Evolutionary conservation across 1,140 invertebrate genomes (phyloP), one percentile per base, ranked within the genome.

Genomic region (Drosophila equinoxialis): DNA sequence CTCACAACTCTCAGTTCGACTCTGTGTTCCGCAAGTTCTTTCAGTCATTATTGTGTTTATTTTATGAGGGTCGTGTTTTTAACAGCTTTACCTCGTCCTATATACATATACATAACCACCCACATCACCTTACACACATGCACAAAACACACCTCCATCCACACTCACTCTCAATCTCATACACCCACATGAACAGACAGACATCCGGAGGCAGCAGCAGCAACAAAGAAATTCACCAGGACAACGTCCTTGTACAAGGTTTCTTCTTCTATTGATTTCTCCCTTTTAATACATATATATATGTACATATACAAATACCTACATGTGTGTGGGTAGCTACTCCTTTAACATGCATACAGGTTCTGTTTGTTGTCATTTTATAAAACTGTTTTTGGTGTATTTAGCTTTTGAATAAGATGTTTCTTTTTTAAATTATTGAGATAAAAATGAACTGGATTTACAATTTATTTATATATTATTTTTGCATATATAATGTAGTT

Each of bases 41-140:
- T 39, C 35, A 48, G 35, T 62, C 41, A 55, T 79, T 65, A 58
- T 67, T 48, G 11, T 64, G 45, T 63, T 71, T 62, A 51, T 65
- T 59, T 65, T 66, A 30, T 45, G 11, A 48, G 17, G 45, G 55
- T 58, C 55, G 55, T 37, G 55, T 58, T 35, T 58, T 58, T 58
- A 58, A 58, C 55, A 58, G 45, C 45, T 23, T 51, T 35, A n/a
- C 55, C 33, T 57, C 45, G 8, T 51, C 45, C 45, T 51, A 51
- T 23, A 23, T 20, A 20, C 14, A 51, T 23, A 23, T 20, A 48
- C 17, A 23, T 10, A 23, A 5, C 8, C 17, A 6, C 17, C 14
- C 45, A 23, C 45, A 6, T 5, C 45, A 51, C 45, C 17, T 30
- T 4, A 30, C 45, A 51, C 23, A 23, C 23, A 23, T 23, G 23